Evolutionary conservation across 2,113 vertebrate genomes (phyloP).

Genomic region (Upupa epops): DNA sequence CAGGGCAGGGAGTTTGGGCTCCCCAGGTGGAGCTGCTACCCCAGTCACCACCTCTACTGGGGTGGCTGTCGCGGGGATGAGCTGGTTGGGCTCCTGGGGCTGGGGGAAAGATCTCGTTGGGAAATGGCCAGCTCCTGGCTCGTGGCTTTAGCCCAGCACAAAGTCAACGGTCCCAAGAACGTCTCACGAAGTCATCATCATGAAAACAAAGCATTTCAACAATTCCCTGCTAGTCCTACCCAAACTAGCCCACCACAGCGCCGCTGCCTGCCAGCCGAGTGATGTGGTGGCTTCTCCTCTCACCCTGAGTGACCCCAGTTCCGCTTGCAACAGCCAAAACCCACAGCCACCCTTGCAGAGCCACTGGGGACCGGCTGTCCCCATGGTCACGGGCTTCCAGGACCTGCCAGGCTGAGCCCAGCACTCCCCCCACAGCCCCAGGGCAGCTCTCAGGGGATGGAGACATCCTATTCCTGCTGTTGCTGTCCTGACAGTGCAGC

Average conservation of each 20-base stretch:
- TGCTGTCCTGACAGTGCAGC: not conserved
- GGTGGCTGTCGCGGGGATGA: not conserved
- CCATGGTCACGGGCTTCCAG: not conserved
- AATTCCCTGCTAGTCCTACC: slow-evolving; percentile 21
- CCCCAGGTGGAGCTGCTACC: not conserved
- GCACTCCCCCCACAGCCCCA: not conserved
- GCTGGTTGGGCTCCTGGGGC: not conserved
- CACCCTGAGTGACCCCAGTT: rapidly evolving
- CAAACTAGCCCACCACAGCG: slow-evolving; percentile 27
- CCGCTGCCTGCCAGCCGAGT: not conserved
- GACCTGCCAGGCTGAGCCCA: not conserved
- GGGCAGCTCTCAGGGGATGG: not conserved
- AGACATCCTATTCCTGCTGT: not conserved
- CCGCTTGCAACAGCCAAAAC: not conserved
- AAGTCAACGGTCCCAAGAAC: slow-evolving; percentile 51
- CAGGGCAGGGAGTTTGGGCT: not conserved
- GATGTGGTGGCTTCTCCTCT: not conserved
- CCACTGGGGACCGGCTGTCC: rapidly evolving
- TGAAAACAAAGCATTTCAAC: slow-evolving; percentile 56
- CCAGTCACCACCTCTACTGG: not conserved
- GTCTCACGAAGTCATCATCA: not conserved
- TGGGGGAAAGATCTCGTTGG: not conserved
- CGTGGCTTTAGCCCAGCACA: slow-evolving; percentile 37
- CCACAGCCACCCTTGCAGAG: not conserved
- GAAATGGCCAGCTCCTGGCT: slow-evolving; percentile 37